Evolutionary conservation across 2,888 invertebrate genomes (phyloP).

Genomic region (Chrysolina haemoptera): DNA sequence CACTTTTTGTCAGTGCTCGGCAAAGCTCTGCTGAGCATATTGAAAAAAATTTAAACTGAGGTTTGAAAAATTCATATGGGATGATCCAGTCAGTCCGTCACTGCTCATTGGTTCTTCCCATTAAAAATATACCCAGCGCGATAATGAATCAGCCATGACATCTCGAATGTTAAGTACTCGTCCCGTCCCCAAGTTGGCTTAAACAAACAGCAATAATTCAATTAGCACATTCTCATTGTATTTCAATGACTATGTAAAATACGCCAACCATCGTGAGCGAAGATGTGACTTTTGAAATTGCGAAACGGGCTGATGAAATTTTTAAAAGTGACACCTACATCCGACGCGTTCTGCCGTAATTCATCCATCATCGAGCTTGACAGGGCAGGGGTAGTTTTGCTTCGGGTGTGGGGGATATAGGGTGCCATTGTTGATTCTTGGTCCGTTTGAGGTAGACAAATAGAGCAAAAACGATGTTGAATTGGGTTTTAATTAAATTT

Average conservation of each 20-base stretch:
- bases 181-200: neutral
- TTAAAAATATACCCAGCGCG: too few species aligned
- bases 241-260: slow-evolving; percentile 11
- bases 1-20: too few species aligned
- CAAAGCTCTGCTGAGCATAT: too few species aligned
- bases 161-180: slow-evolving; percentile 6
- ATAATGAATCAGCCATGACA: neutral
- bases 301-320: neutral
- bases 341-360: neutral
- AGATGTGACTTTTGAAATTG: neutral
- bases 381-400: neutral
- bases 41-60: too few species aligned
- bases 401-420: neutral
- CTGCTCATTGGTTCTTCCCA: too few species aligned
- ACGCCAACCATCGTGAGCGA: neutral
- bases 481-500: too few species aligned
- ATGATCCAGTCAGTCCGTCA: too few species aligned
- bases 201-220: slow-evolving; percentile 12
- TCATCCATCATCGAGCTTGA: neutral
- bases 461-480: too few species aligned
- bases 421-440: too few species aligned
- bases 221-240: slow-evolving; percentile 8
- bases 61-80: too few species aligned
- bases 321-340: neutral
- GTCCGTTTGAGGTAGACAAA: too few species aligned